Conservation (phyloP, 1,140 invertebrate species). For the Drosophila bocki region DNA sequence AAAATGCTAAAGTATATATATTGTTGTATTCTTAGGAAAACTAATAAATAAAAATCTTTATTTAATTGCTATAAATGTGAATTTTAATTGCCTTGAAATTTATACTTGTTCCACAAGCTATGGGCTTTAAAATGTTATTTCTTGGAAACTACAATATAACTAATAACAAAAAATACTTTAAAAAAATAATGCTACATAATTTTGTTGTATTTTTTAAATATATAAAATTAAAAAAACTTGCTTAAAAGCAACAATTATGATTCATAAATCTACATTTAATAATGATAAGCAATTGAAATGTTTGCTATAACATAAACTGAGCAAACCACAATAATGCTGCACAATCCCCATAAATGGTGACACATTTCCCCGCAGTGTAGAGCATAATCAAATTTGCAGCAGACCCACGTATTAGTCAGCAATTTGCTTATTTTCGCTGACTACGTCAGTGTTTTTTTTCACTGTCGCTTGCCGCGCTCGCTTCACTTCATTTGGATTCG, state of each 20-base stretch:
- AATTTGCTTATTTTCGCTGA: constrained; percentile 33
- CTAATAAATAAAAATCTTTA: too few species aligned
- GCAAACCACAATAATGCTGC: too few species aligned
- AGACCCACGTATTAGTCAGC: constrained; percentile 63
- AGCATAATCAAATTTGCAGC: constrained; percentile 46
- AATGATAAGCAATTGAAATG: neutral
- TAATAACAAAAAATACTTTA: too few species aligned
- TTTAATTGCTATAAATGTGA: too few species aligned
- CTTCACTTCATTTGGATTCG: constrained; percentile 21
- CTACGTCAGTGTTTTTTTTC: constrained; percentile 56
- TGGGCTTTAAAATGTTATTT: too few species aligned
- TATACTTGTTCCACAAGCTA: too few species aligned
- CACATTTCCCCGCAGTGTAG: constrained; percentile 6
- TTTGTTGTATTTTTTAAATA: too few species aligned
- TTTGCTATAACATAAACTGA: neutral
- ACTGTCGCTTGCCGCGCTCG: constrained; percentile 9
- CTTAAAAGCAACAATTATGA: neutral
- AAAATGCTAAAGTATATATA: neutral
- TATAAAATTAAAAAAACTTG: neutral
- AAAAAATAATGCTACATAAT: too few species aligned
- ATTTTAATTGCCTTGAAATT: too few species aligned
- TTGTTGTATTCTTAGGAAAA: too few species aligned
- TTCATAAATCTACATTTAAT: neutral
- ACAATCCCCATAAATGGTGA: neutral
- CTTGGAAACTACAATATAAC: too few species aligned